phyloP scores from a whole-genome alignment of 2,888 invertebrate species.

The Drosophila neonasuta region DNA sequence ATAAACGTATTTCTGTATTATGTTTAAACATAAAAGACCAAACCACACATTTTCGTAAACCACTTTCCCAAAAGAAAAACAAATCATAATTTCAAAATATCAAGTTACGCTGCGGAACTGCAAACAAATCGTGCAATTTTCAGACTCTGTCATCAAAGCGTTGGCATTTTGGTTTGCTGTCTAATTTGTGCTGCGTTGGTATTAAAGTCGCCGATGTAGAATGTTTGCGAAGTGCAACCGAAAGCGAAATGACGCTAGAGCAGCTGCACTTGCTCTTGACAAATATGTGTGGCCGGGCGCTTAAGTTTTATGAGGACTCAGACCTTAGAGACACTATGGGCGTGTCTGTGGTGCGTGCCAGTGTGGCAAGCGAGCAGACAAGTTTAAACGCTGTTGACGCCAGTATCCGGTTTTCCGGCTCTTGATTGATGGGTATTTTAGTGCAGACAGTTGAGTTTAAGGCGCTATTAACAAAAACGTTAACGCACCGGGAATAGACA shows the following conservation, averaged over 20 bases:
- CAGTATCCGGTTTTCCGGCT: conserved; percentile 38
- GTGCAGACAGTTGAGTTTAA: conserved; percentile 34
- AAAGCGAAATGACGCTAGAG: conserved; percentile 36
- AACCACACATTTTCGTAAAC: not conserved
- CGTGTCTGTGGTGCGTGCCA: conserved; percentile 18
- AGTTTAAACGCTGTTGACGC: conserved; percentile 38
- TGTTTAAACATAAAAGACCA: not conserved
- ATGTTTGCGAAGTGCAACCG: conserved; percentile 29
- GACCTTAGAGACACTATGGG: conserved; percentile 4
- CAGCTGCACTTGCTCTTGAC: conserved; percentile 3
- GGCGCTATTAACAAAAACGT: conserved; percentile 28
- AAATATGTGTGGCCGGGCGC: conserved; percentile 14
- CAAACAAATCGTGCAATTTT: conserved; percentile 30
- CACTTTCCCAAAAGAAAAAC: not conserved
- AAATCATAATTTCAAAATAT: conserved; percentile 25
- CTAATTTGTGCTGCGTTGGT: conserved; percentile 18
- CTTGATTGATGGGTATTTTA: conserved; percentile 55
- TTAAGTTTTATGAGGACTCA: conserved; percentile 23
- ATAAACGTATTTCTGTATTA: no score
- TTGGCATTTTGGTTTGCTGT: conserved; percentile 9
- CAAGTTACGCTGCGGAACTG: conserved; percentile 26
- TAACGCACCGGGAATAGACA: conserved; percentile 30
- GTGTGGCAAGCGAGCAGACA: conserved; percentile 8
- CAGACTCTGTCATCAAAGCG: conserved; percentile 28
- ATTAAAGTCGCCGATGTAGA: conserved; percentile 49